Conservation (phyloP, 2,888 invertebrate genomes). For the Stenotaenia linearis region DNA sequence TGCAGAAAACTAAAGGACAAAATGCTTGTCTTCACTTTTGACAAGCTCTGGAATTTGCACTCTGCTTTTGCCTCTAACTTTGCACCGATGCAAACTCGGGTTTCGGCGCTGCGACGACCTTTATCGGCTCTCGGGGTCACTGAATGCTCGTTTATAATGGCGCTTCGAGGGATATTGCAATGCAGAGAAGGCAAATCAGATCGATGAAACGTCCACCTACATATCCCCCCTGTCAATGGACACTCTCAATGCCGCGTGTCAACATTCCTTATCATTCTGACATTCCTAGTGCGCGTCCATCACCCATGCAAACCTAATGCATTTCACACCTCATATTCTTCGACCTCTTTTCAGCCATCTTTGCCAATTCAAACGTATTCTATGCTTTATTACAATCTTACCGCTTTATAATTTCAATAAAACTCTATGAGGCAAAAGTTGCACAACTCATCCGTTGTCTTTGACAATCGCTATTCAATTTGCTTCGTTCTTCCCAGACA, state of each 20-base stretch:
- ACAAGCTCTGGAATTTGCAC: slow-evolving; percentile 2
- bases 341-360: background rate
- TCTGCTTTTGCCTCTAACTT: background rate
- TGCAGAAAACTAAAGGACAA: background rate
- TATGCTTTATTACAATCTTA: no score
- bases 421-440: no score
- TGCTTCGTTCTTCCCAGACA: no score
- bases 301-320: background rate
- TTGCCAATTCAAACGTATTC: no score
- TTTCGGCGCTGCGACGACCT: background rate
- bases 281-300: background rate
- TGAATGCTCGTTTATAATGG: background rate
- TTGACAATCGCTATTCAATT: no score
- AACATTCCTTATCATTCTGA: slow-evolving; percentile 2
- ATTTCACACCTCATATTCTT: slow-evolving; percentile 12
- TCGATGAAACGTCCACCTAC: background rate
- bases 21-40: background rate
- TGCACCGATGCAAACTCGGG: background rate
- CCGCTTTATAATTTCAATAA: no score
- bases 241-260: slow-evolving; percentile 11
- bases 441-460: no score
- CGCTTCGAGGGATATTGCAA: background rate
- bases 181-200: background rate
- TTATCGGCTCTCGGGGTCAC: background rate
- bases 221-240: background rate